A percentile compares a stretch with the other conserved stretches of the same genome.
Evolutionary conservation across 2,113 vertebrate species (phyloP).

Genomic region (Heterochromis multidens): DNA sequence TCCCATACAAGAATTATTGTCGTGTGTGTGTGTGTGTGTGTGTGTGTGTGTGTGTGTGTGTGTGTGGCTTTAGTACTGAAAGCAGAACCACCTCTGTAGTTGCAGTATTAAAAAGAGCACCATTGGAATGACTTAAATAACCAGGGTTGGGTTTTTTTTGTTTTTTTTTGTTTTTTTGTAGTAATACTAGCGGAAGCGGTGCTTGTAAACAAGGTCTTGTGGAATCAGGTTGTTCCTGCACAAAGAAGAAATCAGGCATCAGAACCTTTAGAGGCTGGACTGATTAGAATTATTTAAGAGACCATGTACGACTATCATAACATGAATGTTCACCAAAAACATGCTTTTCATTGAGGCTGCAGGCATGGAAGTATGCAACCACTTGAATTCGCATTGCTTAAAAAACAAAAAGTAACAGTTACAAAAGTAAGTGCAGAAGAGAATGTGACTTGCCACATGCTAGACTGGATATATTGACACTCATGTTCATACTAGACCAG

Average conservation of each 20-base stretch:
- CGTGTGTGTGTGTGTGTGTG: not conserved
- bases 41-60: not conserved
- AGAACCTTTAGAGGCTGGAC: not conserved
- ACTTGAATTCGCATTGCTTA: not conserved
- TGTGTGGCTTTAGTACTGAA: constrained; percentile 32
- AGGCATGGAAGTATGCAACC: not conserved
- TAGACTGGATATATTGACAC: not conserved
- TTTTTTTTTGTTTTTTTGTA: not conserved
- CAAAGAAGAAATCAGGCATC: not conserved
- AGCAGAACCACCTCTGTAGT: constrained; percentile 42
- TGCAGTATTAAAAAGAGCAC: constrained; percentile 50
- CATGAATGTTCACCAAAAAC: constrained; percentile 4
- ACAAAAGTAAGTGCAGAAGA: not conserved
- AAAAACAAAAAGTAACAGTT: not conserved
- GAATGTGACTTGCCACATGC: not conserved
- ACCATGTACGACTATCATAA: not conserved
- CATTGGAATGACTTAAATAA: not conserved
- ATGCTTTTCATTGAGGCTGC: not conserved
- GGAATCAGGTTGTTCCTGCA: not conserved
- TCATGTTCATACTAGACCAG: not conserved
- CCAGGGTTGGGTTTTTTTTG: not conserved
- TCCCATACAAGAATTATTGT: not conserved
- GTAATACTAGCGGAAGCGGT: not conserved
- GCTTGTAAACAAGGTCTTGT: constrained; percentile 9
- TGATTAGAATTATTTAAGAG: constrained; percentile 3